Conservation (phyloP, 2,797 vertebrate species). For the Hipposideros larvatus region DNA sequence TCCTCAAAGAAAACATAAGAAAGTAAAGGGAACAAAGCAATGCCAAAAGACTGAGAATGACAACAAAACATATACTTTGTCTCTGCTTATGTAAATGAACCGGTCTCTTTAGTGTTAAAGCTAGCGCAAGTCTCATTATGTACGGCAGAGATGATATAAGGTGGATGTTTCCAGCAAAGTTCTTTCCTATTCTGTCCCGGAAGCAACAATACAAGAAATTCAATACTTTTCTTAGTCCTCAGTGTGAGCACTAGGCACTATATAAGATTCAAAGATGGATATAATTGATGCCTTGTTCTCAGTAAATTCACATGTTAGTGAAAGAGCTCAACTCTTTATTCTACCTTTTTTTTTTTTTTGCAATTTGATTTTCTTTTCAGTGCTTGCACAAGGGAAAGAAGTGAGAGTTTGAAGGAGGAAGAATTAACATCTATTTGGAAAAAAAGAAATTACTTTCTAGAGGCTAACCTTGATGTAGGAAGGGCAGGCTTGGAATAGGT, state of each 20-base stretch:
- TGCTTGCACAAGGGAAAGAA: neutral
- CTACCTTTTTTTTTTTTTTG: neutral
- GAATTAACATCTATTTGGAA: conserved; percentile 5
- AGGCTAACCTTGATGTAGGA: neutral
- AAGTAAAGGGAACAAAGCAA: neutral
- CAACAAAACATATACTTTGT: neutral
- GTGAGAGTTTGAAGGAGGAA: neutral
- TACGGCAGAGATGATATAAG: neutral
- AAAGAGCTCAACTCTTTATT: neutral
- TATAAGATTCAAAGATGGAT: neutral
- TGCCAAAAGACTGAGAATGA: neutral
- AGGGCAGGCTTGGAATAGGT: neutral
- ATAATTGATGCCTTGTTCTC: neutral
- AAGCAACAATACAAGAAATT: neutral
- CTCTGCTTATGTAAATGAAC: neutral
- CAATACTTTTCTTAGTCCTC: neutral
- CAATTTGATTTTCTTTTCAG: conserved; percentile 29
- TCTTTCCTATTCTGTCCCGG: neutral
- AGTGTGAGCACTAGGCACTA: neutral
- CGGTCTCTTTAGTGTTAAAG: neutral
- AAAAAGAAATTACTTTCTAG: conserved; percentile 13
- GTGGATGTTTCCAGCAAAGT: neutral
- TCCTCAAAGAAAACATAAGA: neutral
- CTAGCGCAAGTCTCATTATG: neutral
- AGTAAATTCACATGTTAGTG: neutral